Percentiles rank a stretch among this genome's conserved stretches.
These are phyloP conservation scores for Margarornis squamiger DNA, from an alignment of 2,797 vertebrate genomes.

Conservation along the genomic window DNA sequence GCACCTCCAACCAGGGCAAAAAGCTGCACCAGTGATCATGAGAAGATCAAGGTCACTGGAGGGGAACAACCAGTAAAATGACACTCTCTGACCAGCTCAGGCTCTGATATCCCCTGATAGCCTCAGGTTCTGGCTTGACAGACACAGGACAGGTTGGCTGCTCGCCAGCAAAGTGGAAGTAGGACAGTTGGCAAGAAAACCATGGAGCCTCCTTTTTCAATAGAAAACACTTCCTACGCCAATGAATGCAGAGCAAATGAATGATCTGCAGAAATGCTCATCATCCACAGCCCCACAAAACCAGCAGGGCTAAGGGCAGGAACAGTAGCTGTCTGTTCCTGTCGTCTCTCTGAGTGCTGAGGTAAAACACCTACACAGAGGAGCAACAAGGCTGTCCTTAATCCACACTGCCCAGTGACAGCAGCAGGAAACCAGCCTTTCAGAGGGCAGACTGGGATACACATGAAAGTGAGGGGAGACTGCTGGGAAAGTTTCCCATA, in stretches of 20 bases:
- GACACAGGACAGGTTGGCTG: background rate
- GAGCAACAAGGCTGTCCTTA: background rate
- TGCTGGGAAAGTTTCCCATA: background rate
- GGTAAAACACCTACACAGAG: background rate
- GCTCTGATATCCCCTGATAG: background rate
- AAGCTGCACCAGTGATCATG: background rate
- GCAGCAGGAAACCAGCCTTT: background rate
- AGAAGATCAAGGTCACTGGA: background rate
- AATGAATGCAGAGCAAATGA: background rate
- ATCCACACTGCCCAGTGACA: background rate
- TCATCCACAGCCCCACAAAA: background rate
- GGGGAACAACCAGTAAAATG: background rate
- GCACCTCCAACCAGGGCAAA: background rate
- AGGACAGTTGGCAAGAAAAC: background rate
- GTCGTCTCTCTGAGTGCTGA: background rate
- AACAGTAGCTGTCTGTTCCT: background rate
- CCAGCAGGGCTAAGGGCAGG: background rate
- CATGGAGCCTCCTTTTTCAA: background rate
- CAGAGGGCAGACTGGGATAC: background rate
- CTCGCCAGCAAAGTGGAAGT: background rate
- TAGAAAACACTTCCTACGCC: background rate
- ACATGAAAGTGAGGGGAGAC: accelerated
- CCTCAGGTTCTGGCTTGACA: background rate
- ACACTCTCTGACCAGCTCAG: background rate
- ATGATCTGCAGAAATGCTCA: background rate